Conservation (phyloP, 2,888 invertebrate species). For the Nephrotoma guestfalica region DNA sequence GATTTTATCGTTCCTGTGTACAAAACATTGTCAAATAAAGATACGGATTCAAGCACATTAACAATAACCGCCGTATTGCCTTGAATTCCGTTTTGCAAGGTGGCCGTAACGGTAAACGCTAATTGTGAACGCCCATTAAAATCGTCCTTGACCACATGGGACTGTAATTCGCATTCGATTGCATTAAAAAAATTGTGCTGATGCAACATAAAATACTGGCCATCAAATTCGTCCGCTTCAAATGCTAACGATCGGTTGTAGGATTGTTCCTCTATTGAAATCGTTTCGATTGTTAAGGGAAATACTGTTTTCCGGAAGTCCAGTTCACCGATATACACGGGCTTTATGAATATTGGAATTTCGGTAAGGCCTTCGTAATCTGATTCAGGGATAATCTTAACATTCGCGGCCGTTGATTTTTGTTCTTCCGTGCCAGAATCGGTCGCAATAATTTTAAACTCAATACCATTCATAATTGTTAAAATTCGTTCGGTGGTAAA, state of each 20-base stretch:
- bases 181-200: not conserved
- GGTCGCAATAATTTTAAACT: conserved; percentile 18
- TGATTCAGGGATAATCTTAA: not conserved
- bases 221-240: not conserved
- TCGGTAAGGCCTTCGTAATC: not conserved
- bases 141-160: not conserved
- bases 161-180: not conserved
- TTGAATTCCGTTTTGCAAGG: not conserved
- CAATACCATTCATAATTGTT: conserved; percentile 13
- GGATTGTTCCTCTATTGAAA: not conserved
- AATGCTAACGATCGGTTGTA: not conserved
- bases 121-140: not conserved
- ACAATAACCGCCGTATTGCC: not conserved
- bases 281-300: not conserved
- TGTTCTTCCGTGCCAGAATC: conserved; percentile 4
- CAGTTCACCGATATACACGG: not conserved
- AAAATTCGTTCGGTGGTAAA: conserved; percentile 14
- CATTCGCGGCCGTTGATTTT: not conserved
- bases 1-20: not conserved
- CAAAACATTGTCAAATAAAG: not conserved
- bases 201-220: not conserved
- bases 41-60: not conserved
- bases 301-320: not conserved
- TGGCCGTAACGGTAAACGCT: not conserved
- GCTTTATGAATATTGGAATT: not conserved